A percentile compares a stretch with the other conserved stretches of the same genome.
phyloP scores from a whole-genome alignment of 2,113 vertebrate species.

The Petrocephalus zakoni region DNA sequence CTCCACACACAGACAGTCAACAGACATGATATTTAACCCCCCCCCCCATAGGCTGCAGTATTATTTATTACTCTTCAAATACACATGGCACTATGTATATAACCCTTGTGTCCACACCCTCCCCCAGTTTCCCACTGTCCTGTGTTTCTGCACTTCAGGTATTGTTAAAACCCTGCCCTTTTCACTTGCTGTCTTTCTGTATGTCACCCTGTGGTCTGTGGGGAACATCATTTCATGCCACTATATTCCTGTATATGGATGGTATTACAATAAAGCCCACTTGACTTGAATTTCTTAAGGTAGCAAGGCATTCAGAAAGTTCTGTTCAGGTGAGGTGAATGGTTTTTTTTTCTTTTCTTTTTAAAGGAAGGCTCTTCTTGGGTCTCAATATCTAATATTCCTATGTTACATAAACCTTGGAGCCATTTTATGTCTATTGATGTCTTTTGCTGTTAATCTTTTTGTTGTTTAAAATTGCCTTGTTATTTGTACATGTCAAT shows the following conservation, averaged over 20 bases:
- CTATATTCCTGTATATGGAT: neutral
- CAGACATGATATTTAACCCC: neutral
- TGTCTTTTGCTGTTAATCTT: neutral
- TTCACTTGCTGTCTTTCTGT: neutral
- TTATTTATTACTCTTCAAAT: neutral
- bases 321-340: neutral
- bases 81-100: neutral
- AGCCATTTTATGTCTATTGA: neutral
- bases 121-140: neutral
- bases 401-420: neutral
- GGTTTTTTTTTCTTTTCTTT: neutral
- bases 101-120: neutral
- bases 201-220: neutral
- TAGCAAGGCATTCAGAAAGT: neutral
- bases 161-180: neutral
- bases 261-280: neutral
- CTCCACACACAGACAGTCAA: neutral
- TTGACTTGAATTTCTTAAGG: neutral
- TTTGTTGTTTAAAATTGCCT: neutral
- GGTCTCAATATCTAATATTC: neutral
- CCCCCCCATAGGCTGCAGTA: neutral
- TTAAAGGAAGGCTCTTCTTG: neutral
- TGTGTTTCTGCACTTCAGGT: neutral
- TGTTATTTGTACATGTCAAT: too few relatives aligned
- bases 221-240: neutral